A percentile compares a stretch with the other conserved stretches of the same genome.
These are phyloP conservation scores for Heterotilapia buettikoferi DNA, from an alignment of 2,113 vertebrate genomes.

Conservation along the genomic window DNA sequence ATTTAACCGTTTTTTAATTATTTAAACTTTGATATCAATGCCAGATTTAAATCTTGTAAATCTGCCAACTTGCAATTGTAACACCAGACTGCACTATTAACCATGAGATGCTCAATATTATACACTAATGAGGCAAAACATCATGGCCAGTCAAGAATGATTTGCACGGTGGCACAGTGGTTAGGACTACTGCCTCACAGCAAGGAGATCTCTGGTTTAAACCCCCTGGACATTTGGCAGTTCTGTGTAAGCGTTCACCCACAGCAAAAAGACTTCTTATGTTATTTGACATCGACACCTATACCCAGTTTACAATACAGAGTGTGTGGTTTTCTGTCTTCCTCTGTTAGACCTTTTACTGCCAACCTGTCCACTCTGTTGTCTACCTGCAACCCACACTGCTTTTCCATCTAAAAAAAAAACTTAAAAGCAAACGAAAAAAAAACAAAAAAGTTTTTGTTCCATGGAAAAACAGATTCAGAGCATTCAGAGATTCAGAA, in stretches of 20 bases:
- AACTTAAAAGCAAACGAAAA: not conserved
- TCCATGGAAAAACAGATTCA: not conserved
- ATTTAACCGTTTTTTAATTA: too few species aligned
- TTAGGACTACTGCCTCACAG: not conserved
- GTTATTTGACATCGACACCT: not conserved
- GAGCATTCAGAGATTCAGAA: not conserved
- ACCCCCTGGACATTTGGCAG: not conserved
- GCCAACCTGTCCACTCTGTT: not conserved
- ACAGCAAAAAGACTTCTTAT: not conserved
- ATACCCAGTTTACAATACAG: not conserved
- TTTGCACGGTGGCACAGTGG: not conserved
- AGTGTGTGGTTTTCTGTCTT: not conserved
- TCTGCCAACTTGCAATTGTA: too few species aligned
- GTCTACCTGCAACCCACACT: not conserved
- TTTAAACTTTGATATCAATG: too few species aligned
- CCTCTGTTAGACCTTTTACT: not conserved
- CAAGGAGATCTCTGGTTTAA: not conserved
- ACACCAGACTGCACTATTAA: not conserved
- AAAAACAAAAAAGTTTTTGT: rapidly evolving
- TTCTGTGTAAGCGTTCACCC: not conserved
- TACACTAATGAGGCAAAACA: not conserved
- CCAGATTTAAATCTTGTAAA: too few species aligned
- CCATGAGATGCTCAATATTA: not conserved
- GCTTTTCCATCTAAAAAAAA: not conserved
- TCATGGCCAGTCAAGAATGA: not conserved